These are phyloP conservation scores for Macrophya alboannulata DNA, from an alignment of 2,888 invertebrate genomes.

Conservation along the genomic window DNA sequence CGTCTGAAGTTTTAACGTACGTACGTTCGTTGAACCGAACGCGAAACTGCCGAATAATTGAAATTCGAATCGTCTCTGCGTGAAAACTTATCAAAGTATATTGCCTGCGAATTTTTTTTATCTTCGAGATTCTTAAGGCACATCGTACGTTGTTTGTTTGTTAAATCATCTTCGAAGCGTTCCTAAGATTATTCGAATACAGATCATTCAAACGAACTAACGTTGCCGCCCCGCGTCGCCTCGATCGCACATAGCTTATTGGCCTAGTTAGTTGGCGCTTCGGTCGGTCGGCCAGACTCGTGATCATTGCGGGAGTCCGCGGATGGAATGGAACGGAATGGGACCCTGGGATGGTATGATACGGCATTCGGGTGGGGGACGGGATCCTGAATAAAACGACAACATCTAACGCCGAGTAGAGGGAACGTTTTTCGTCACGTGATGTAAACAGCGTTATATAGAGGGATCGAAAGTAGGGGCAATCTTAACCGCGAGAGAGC, in stretches of 20 bases:
- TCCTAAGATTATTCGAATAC: constrained; percentile 7
- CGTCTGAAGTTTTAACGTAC: background rate
- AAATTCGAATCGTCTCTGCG: background rate
- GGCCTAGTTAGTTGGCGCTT: constrained; percentile 39
- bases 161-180: background rate
- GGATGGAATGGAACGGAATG: background rate
- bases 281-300: constrained; percentile 32
- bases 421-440: constrained; percentile 32
- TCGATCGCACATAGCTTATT: constrained; percentile 1
- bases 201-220: background rate
- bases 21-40: constrained; percentile 25
- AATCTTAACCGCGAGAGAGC: background rate
- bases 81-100: background rate
- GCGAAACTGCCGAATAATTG: background rate
- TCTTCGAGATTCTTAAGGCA: background rate
- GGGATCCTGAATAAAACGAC: constrained; percentile 24
- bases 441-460: constrained; percentile 50
- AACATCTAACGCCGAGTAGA: constrained; percentile 12
- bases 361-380: background rate
- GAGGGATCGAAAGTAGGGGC: background rate
- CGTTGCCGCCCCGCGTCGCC: constrained; percentile 8
- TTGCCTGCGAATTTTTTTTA: background rate
- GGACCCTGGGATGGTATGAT: background rate
- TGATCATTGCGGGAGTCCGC: constrained; percentile 16
- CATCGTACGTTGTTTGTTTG: background rate